Evolutionary conservation across 2,113 vertebrate species (phyloP).

Genomic region (Petrocephalus microphthalmus): DNA sequence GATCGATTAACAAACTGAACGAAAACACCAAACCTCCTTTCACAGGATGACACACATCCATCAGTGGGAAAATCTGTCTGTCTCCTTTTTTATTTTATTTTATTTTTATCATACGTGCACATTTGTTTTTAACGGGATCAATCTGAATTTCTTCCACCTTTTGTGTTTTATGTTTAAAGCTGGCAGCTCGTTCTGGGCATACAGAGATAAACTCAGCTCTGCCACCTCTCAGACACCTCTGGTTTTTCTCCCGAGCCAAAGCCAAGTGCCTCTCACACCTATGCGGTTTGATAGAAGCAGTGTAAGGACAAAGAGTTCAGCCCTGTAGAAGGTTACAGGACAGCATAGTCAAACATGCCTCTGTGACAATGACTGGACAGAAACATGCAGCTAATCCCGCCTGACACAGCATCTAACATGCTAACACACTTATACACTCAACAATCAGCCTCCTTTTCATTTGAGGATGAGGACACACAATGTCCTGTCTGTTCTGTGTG

Average conservation of each 20-base stretch:
- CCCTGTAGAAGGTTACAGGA: neutral
- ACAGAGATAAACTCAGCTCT: neutral
- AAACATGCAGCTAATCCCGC: neutral
- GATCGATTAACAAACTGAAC: neutral
- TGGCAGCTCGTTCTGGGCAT: neutral
- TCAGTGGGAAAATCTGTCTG: neutral
- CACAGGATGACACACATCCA: neutral
- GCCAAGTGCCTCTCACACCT: neutral
- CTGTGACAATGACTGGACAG: neutral
- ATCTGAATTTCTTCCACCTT: neutral
- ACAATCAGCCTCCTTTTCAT: neutral
- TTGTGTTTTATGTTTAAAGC: neutral
- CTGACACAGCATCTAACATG: neutral
- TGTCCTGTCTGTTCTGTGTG: neutral
- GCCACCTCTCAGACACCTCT: neutral
- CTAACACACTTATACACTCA: neutral
- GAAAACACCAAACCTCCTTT: neutral
- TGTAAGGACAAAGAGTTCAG: neutral
- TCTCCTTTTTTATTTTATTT: neutral
- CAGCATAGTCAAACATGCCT: neutral
- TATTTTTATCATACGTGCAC: neutral
- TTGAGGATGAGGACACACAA: neutral
- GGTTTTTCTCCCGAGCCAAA: neutral
- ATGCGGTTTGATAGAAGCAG: neutral
- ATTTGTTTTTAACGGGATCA: neutral